These are phyloP conservation scores for Thymelicus sylvestris DNA, from an alignment of 2,888 invertebrate genomes.

Conservation along the genomic window DNA sequence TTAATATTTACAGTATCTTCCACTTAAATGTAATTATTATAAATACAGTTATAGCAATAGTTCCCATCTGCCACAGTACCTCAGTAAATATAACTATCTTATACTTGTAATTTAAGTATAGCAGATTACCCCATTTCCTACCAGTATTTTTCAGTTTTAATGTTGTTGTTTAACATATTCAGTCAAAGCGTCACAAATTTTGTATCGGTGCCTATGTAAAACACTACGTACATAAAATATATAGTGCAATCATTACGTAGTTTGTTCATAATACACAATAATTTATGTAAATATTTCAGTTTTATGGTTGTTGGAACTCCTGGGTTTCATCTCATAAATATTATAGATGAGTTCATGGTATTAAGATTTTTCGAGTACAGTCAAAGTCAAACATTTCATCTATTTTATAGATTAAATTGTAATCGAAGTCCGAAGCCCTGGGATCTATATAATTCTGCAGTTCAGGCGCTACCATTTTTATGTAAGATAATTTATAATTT, in stretches of 20 bases:
- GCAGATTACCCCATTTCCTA: constrained; percentile 33
- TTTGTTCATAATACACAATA: not conserved
- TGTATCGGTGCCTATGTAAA: constrained; percentile 8
- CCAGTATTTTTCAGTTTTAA: constrained; percentile 34
- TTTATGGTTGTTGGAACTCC: not conserved
- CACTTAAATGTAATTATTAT: constrained; percentile 68
- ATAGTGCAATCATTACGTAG: not conserved
- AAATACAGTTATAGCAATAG: constrained; percentile 75
- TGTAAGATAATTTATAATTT: not conserved
- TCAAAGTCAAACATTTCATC: not conserved
- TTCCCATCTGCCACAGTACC: constrained; percentile 79
- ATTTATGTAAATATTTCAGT: not conserved
- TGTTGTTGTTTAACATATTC: constrained; percentile 22
- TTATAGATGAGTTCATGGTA: too few relatives aligned
- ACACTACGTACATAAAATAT: not conserved
- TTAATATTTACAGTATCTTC: constrained; percentile 83
- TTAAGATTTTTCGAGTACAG: too few relatives aligned
- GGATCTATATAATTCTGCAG: too few relatives aligned
- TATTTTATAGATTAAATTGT: not conserved
- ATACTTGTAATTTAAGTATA: constrained; percentile 44
- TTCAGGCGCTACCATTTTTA: constrained; percentile 9
- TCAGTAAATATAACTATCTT: constrained; percentile 71
- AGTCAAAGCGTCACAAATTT: constrained; percentile 30
- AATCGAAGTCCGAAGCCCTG: too few relatives aligned
- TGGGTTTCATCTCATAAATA: not conserved